These are phyloP conservation scores for Silvanus unidentatus DNA, from an alignment of 2,888 invertebrate species.

Conservation along the genomic window DNA sequence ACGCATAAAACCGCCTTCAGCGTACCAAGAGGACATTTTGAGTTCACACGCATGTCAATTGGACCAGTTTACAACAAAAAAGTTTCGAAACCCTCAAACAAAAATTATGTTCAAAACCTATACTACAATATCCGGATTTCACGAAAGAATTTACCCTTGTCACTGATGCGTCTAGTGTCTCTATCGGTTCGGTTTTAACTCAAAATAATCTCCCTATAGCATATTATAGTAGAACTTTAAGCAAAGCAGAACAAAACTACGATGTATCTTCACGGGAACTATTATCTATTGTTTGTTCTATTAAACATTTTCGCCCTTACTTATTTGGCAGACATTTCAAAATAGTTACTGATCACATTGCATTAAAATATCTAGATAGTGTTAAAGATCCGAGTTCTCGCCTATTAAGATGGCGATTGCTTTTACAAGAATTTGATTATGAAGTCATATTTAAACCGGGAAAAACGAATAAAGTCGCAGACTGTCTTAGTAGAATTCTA, in stretches of 20 bases:
- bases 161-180: constrained; percentile 10
- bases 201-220: constrained; percentile 17
- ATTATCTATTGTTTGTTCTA: constrained; percentile 4
- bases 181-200: constrained; percentile 12
- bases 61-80: constrained; percentile 16
- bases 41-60: constrained; percentile 10
- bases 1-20: constrained; percentile 13
- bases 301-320: constrained; percentile 6
- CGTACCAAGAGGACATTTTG: constrained; percentile 11
- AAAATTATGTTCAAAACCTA: constrained; percentile 12
- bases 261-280: constrained; percentile 14
- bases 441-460: constrained; percentile 11
- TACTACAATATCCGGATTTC: constrained; percentile 32
- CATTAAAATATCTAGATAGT: constrained; percentile 10
- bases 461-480: constrained; percentile 10
- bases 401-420: constrained; percentile 9
- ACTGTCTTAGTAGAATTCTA: constrained; percentile 11
- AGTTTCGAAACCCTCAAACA: constrained; percentile 21
- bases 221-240: constrained; percentile 18
- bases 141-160: constrained; percentile 24
- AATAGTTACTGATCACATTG: constrained; percentile 11
- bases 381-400: constrained; percentile 11
- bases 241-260: constrained; percentile 14
- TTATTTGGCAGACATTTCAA: constrained; percentile 5
- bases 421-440: constrained; percentile 12